Base-by-base conservation (phyloP, 2,797 vertebrate species). In the Micromesistius poutassou region DNA sequence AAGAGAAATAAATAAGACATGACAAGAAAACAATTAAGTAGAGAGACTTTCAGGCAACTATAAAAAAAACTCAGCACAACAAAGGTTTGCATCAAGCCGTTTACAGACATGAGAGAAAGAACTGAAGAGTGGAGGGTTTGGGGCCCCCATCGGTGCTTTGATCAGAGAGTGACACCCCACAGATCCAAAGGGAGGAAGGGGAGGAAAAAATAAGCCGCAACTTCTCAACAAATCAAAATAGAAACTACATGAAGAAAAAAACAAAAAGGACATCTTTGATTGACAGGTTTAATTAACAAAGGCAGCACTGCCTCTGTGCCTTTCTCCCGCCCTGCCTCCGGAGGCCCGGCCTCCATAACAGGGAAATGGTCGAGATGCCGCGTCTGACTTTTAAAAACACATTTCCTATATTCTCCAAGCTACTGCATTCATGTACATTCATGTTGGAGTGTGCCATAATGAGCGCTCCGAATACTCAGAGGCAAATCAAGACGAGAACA, bases 251-350 rank as follows among this genome's bases (percentile, higher is more conserved):
- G 55, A 14, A 14, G 16, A 36, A 72, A 40, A 76, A 40, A 38
- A 71, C 70, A 38, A 71, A 62, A 79, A 74, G 83, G 70, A 80
- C 76, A 35, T 78, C 82, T 31, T 74, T 92, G 91, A 93, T 90
- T 93, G 92, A 91, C 92, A 91, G 89, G 88, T 88, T 91, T 94
- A 92, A 93, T 94, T 92, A 93, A 91, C 91, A 86, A 91, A 90
- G 90, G 88, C 85, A 77, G 86, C 13, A 46, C 83, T 4, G 81
- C 81, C 81, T 85, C 83, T 79, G 80, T 88, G 88, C 82, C 86
- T 86, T 91, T 91, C 90, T 88, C 90, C 88, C 88, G 82, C 76
- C 72, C 1, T 82, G 86, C 89, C 92, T 92, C 90, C 84, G 85
- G 91, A 84, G 90, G 87, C 80, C 7, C 0, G 80, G 84, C 73